Conservation (phyloP, 2,797 vertebrate species). For the Silurus aristotelis region DNA sequence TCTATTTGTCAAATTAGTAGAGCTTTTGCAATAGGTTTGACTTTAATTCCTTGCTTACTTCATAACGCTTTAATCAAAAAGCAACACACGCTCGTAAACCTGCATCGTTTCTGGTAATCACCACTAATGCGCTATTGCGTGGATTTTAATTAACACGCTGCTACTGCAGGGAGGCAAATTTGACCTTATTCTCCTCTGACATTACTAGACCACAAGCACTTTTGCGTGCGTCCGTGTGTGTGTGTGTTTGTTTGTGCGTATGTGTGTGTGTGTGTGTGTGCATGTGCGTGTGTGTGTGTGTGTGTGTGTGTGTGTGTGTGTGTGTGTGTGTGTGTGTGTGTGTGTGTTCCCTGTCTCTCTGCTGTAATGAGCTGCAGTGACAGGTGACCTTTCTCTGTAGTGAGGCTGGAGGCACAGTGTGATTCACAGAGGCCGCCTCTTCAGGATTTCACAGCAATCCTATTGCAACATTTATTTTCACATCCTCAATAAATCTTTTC, state of each 20-base stretch:
- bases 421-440: slow-evolving; percentile 43
- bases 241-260: neutral
- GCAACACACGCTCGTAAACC: slow-evolving; percentile 1
- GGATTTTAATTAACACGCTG: slow-evolving; percentile 46
- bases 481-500: slow-evolving; percentile 5
- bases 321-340: slow-evolving; percentile 18
- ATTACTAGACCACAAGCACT: slow-evolving; percentile 21
- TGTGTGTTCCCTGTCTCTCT: slow-evolving; percentile 56
- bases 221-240: neutral
- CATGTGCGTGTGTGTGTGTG: slow-evolving; percentile 1
- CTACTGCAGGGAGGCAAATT: slow-evolving; percentile 41
- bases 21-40: slow-evolving; percentile 3
- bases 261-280: neutral
- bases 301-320: slow-evolving; percentile 48
- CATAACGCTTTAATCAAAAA: slow-evolving; percentile 7
- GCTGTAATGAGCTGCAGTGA: slow-evolving; percentile 72
- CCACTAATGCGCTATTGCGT: slow-evolving; percentile 30
- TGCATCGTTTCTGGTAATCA: slow-evolving; percentile 16
- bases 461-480: slow-evolving; percentile 11
- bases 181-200: slow-evolving; percentile 45
- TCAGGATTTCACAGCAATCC: slow-evolving; percentile 16
- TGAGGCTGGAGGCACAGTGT: slow-evolving; percentile 49
- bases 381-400: slow-evolving; percentile 72
- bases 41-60: neutral
- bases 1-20: slow-evolving; percentile 12